Base-by-base conservation (phyloP, 2,888 invertebrate species). In the Malthinus seriepunctatus region DNA sequence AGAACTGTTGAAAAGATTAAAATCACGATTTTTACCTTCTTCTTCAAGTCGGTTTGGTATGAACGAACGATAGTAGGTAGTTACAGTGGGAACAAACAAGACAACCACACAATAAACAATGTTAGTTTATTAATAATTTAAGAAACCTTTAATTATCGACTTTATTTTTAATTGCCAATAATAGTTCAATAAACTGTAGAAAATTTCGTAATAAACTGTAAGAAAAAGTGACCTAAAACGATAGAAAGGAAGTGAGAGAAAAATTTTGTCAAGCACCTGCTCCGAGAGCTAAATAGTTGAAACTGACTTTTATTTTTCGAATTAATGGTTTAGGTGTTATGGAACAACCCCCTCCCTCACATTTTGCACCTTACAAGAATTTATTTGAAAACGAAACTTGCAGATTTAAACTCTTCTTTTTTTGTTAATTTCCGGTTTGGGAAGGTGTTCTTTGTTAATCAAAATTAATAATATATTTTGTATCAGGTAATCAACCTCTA, bases 401-500 rank as follows among this genome's bases (percentile, higher is more conserved):
- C 23, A 23, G 23, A 23, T 23, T 5, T n/a, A n/a, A 5, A 23
- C 23, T 23, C 23, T 23, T 23, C 23, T 23, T 23, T 23, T 23
- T 23, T 23, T 23, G 15, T 15, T 42, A 42, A 42, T 42, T 42
- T 42, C 39, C 39, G 39, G 39, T 42, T 42, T 14, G 39, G 14
- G 39, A 42, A 42, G 39, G 39, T 42, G 39, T 15, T 42, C 39
- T 42, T 42, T 15, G 39, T 42, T 42, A 42, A 42, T 42, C 39
- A 42, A 42, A 42, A 42, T 42, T 42, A 42, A 42, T 42, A 15
- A 42, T 42, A 42, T 23, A 42, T 42, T 42, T 15, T 42, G 39
- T 42, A 42, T 42, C 39, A 15, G 39, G 39, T 42, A 42, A 42
- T 42, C 39, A 42, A 42, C 39, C 39, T 42, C 39, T 42, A 42